These are phyloP conservation scores for Sciaenops ocellatus DNA, from an alignment of 2,797 vertebrate genomes.

Conservation along the genomic window DNA sequence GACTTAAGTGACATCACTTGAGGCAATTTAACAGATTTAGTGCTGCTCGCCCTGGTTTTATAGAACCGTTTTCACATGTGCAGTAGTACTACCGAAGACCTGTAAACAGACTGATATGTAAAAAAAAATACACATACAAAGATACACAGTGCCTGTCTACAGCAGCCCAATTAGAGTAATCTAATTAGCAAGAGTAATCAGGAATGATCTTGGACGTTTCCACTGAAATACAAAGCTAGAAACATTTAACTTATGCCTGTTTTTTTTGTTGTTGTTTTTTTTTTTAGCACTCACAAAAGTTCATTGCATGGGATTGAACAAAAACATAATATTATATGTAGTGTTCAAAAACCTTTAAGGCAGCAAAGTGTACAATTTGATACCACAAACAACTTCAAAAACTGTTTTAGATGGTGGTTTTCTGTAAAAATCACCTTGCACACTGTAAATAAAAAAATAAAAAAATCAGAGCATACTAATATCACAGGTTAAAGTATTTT, in stretches of 20 bases:
- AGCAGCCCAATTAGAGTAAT: neutral
- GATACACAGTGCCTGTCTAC: neutral
- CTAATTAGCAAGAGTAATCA: neutral
- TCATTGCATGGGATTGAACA: neutral
- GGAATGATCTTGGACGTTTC: neutral
- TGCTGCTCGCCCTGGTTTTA: neutral
- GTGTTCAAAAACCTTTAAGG: neutral
- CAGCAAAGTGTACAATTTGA: neutral
- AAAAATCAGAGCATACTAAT: conserved; percentile 35
- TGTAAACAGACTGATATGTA: neutral
- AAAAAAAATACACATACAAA: neutral
- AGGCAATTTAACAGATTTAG: neutral
- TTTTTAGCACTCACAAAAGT: neutral
- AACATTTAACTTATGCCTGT: neutral
- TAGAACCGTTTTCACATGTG: neutral
- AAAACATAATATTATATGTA: neutral
- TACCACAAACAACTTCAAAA: neutral
- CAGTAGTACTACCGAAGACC: neutral
- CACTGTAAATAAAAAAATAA: conserved; percentile 35
- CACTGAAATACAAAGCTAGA: neutral
- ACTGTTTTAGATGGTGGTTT: conserved; percentile 7
- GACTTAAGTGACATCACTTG: neutral
- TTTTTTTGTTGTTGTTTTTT: neutral
- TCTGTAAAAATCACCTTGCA: conserved; percentile 24
- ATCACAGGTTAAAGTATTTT: conserved; percentile 63